Conservation (phyloP, 2,888 invertebrate species). For the Physocephala rufipes region DNA sequence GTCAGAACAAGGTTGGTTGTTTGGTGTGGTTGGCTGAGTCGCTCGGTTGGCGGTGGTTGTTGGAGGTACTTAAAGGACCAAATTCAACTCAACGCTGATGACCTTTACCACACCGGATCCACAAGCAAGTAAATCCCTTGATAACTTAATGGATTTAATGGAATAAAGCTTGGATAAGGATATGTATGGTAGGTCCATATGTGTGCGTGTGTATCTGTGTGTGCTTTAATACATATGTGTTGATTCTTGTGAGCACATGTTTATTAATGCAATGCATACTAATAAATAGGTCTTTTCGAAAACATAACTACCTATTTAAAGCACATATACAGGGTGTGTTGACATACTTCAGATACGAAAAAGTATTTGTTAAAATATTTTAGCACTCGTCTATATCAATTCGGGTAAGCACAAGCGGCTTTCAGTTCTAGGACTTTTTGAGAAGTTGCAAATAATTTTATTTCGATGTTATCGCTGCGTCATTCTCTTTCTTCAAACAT, state of each 20-base stretch:
- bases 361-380: too few relatives aligned
- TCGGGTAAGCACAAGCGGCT: too few relatives aligned
- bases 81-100: constrained; percentile 4
- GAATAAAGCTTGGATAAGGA: background rate
- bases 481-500: too few relatives aligned
- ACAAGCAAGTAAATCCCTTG: constrained; percentile 22
- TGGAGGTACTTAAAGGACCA: constrained; percentile 1
- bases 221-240: too few relatives aligned
- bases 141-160: constrained; percentile 28
- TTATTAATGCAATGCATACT: constrained; percentile 21
- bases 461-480: too few relatives aligned
- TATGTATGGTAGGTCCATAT: background rate
- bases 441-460: too few relatives aligned
- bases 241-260: background rate
- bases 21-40: too few relatives aligned
- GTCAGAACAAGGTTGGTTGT: background rate
- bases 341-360: background rate
- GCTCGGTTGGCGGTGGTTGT: background rate
- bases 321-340: background rate
- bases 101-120: background rate
- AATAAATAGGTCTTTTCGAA: constrained; percentile 14
- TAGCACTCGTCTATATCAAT: too few relatives aligned
- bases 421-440: too few relatives aligned
- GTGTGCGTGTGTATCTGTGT: constrained; percentile 4
- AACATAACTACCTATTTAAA: background rate